These are phyloP conservation scores for Masnerella sp. DNA, from an alignment of 2,888 invertebrate species.

Conservation along the genomic window DNA sequence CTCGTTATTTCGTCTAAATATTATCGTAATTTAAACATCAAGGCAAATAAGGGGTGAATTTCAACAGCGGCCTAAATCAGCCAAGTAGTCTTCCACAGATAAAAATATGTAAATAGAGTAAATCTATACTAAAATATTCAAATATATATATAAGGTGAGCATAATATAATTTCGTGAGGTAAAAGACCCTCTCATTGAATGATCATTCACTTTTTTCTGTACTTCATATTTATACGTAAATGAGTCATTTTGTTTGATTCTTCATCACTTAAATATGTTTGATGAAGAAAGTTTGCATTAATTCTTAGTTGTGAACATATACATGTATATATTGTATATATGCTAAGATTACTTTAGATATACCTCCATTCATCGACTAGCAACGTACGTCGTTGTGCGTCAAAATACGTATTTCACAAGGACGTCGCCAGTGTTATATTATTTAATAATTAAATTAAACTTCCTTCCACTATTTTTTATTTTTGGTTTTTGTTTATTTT, in stretches of 20 bases:
- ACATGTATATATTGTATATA: slow-evolving; percentile 34
- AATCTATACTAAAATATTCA: slow-evolving; percentile 78
- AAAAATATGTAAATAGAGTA: slow-evolving; percentile 78
- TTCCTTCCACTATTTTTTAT: not conserved
- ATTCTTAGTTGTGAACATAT: too few species aligned
- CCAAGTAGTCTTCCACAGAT: slow-evolving; percentile 78
- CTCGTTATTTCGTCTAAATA: slow-evolving; percentile 66
- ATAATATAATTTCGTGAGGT: slow-evolving; percentile 76
- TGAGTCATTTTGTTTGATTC: slow-evolving; percentile 64
- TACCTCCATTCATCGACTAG: slow-evolving; percentile 26
- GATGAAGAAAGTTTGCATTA: too few species aligned
- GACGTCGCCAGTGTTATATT: slow-evolving; percentile 34
- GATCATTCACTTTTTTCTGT: slow-evolving; percentile 68
- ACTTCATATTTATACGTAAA: slow-evolving; percentile 32
- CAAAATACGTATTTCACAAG: slow-evolving; percentile 53
- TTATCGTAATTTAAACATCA: slow-evolving; percentile 77
- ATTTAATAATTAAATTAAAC: not conserved
- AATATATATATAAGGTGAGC: slow-evolving; percentile 72
- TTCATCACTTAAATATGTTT: slow-evolving; percentile 62
- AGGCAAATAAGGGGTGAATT: slow-evolving; percentile 79
- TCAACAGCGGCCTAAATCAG: slow-evolving; percentile 78
- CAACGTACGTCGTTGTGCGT: slow-evolving; percentile 55
- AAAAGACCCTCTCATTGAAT: slow-evolving; percentile 74
- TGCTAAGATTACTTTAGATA: slow-evolving; percentile 58
- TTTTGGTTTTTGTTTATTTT: slow-evolving; percentile 25